Percentiles rank a stretch among this genome's conserved stretches.
phyloP scores from a whole-genome alignment of 2,888 invertebrate species.

The Sisyra nigra region DNA sequence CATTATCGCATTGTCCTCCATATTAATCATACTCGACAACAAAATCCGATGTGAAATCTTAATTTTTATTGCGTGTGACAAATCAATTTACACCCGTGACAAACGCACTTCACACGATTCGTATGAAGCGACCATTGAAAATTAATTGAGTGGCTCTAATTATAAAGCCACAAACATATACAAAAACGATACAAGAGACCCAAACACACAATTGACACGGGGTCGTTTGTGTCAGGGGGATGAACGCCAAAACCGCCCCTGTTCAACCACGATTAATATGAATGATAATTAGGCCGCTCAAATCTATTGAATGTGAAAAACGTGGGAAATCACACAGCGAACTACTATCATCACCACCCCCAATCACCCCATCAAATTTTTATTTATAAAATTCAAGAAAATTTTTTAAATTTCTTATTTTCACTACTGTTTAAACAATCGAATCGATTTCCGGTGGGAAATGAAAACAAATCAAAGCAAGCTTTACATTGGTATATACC shows the following conservation, averaged over 20 bases:
- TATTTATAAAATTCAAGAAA: no score
- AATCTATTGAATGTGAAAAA: not conserved
- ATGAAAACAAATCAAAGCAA: not conserved
- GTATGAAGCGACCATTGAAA: conserved; percentile 1
- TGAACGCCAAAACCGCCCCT: conserved; percentile 1
- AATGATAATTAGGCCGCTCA: conserved; percentile 2
- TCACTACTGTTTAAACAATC: no score
- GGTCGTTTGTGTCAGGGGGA: not conserved
- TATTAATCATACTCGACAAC: no score
- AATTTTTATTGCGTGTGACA: conserved; percentile 3
- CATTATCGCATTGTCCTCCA: no score
- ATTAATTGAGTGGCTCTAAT: conserved; percentile 6
- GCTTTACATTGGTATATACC: no score
- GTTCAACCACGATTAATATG: not conserved
- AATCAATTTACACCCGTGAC: not conserved
- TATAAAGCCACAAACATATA: conserved; percentile 5
- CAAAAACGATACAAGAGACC: conserved; percentile 1
- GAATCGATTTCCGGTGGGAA: not conserved
- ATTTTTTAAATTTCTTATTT: no score
- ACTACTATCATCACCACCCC: no score
- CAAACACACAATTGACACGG: not conserved
- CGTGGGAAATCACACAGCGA: conserved; percentile 4
- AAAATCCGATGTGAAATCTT: no score
- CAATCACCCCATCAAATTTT: no score
- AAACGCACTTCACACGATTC: not conserved